Evolutionary conservation across 2,113 vertebrate genomes (phyloP), one percentile per base, ranked within the genome.

Genomic region (Lasiurus cinereus): DNA sequence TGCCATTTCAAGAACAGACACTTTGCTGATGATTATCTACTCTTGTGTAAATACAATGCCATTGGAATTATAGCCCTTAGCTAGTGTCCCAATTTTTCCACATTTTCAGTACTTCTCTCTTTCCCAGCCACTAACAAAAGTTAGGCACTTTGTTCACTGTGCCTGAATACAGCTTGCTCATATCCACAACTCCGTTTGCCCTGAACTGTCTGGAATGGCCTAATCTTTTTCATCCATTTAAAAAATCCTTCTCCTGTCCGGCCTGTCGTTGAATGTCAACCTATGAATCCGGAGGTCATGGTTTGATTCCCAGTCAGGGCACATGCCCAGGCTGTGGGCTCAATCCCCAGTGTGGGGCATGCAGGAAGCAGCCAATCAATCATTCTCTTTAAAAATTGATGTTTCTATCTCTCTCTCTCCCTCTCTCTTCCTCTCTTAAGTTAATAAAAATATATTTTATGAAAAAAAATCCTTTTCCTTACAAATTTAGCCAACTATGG

Each of bases 1-100:
- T 56, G 87, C 66, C 48, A 83, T n/a, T 52, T 96, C 59, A n/a
- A 93, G 52, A 93, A 85, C 29, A 69, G 48, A 59, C 27, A 59
- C 73, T 91, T 78, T 77, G 39, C 19, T 93, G 48, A 69, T 74
- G 27, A 74, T 39, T 24, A 15, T 67, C 78, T 67, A 31, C 67
- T 59, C 77, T 62, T 88, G 8, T 69, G n/a, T 43, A 67, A 80
- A 72, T 80, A 74, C 66, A 80, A 67, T 36, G 72, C 48, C 66
- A 18, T 59, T 88, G 13, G 72, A 88, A 84, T 85, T 93, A 72
- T 22, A 78, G 66, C 29, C 33, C 39, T 69, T 80, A 43, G 85
- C 22, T 50, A 74, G 59, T 7, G 36, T 39, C 67, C 78, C 31
- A n/a, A 16, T 62, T 76, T 88, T 96, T 27, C 29, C 24, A 95